Percentiles rank a stretch among this genome's conserved stretches.
Evolutionary conservation across 2,888 invertebrate genomes (phyloP).

Genomic region (Portevinia maculata): DNA sequence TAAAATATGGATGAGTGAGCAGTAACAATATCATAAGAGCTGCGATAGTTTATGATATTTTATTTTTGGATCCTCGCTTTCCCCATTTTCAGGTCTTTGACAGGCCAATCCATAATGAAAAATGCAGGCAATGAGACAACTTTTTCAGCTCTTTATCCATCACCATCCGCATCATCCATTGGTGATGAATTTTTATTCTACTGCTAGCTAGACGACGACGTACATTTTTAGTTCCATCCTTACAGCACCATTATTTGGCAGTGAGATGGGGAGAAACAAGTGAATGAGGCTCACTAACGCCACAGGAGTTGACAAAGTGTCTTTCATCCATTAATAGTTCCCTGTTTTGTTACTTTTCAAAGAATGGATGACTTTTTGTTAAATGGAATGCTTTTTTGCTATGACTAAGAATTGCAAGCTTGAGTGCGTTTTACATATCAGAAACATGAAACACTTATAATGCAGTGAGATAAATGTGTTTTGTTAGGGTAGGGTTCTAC

Average conservation of each 20-base stretch:
- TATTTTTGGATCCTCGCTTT: not conserved
- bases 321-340: slow-evolving; percentile 62
- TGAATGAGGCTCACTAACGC: slow-evolving; percentile 34
- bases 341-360: not conserved
- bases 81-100: slow-evolving; percentile 41
- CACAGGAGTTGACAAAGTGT: slow-evolving; percentile 68
- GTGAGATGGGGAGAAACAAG: slow-evolving; percentile 1
- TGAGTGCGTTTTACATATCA: slow-evolving; percentile 17
- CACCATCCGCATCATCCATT: slow-evolving; percentile 20
- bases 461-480: too few relatives aligned
- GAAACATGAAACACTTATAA: slow-evolving; percentile 3
- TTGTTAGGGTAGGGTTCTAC: too few relatives aligned
- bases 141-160: slow-evolving; percentile 59
- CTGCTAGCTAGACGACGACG: slow-evolving; percentile 24
- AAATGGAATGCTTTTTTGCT: slow-evolving; percentile 47
- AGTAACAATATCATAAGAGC: slow-evolving; percentile 64
- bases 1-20: slow-evolving; percentile 52
- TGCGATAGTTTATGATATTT: slow-evolving; percentile 54
- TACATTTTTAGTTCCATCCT: slow-evolving; percentile 3
- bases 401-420: slow-evolving; percentile 16
- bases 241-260: slow-evolving; percentile 30
- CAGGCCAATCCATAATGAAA: slow-evolving; percentile 73
- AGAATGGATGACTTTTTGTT: slow-evolving; percentile 30
- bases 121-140: slow-evolving; percentile 65
- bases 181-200: slow-evolving; percentile 54